A percentile compares a stretch with the other conserved stretches of the same genome.
These are phyloP conservation scores for Perodicticus potto DNA, from an alignment of 2,797 vertebrate genomes.

Conservation along the genomic window DNA sequence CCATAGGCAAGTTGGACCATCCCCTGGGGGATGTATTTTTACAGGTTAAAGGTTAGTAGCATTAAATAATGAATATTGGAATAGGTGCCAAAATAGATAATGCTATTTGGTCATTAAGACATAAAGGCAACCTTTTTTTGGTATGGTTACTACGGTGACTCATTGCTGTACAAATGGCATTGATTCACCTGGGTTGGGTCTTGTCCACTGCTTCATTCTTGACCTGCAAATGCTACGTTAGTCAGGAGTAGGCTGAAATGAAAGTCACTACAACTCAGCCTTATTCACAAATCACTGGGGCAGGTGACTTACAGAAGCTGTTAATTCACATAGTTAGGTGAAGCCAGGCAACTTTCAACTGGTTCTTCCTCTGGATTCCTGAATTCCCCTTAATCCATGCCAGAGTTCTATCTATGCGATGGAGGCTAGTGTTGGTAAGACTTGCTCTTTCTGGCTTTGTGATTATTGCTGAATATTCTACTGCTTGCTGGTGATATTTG, in stretches of 20 bases:
- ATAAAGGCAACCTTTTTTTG: conserved; percentile 36
- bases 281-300: background rate
- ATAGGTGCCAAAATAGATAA: conserved; percentile 41
- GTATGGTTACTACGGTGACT: background rate
- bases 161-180: background rate
- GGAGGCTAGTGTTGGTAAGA: background rate
- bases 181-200: background rate
- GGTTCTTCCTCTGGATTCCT: background rate
- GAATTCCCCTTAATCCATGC: background rate
- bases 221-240: conserved; percentile 3
- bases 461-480: conserved; percentile 50
- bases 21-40: conserved; percentile 36
- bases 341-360: background rate
- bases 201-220: background rate
- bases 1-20: conserved; percentile 43
- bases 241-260: background rate
- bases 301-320: background rate
- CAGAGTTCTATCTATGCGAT: background rate
- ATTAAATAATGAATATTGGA: conserved; percentile 57
- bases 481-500: conserved; percentile 48
- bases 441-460: background rate
- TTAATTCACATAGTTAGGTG: background rate
- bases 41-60: conserved; percentile 52
- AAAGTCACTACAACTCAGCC: background rate
- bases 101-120: conserved; percentile 54